These are phyloP conservation scores for Moxostoma hubbsi DNA, from an alignment of 2,797 vertebrate species.

Conservation along the genomic window DNA sequence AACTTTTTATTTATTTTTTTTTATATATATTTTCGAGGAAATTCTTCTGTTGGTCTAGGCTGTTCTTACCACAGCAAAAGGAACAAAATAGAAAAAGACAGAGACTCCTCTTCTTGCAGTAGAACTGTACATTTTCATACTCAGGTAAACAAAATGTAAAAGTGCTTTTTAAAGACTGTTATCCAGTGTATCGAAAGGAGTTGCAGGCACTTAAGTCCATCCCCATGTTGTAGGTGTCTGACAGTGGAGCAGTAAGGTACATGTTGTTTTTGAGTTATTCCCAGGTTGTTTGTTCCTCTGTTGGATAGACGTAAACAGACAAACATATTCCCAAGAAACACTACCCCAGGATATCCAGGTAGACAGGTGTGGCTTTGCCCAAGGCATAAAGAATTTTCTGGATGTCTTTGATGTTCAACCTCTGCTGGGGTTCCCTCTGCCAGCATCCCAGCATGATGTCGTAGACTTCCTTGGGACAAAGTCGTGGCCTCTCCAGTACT, in stretches of 20 bases:
- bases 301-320: conserved; percentile 29
- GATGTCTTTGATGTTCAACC: conserved; percentile 97
- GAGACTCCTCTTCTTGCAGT: conserved; percentile 57
- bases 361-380: conserved; percentile 96
- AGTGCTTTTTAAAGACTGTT: conserved; percentile 76
- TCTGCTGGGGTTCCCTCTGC: conserved; percentile 96
- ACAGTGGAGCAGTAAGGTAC: conserved; percentile 70
- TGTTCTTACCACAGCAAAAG: conserved; percentile 64
- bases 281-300: conserved; percentile 47
- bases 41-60: conserved; percentile 40
- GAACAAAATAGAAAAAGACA: conserved; percentile 18
- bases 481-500: conserved; percentile 91
- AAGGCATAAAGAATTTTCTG: conserved; percentile 91
- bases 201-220: conserved; percentile 96
- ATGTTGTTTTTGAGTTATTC: conserved; percentile 57
- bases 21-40: not conserved
- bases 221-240: conserved; percentile 82
- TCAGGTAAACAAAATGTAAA: conserved; percentile 78
- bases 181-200: conserved; percentile 82
- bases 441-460: conserved; percentile 98
- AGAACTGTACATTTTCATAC: conserved; percentile 68
- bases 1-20: no score
- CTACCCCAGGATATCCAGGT: conserved; percentile 97
- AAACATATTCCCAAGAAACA: conserved; percentile 37
- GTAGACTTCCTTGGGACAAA: conserved; percentile 95